phyloP scores from a whole-genome alignment of 2,888 invertebrate genomes.

The Drosophila koepferae region DNA sequence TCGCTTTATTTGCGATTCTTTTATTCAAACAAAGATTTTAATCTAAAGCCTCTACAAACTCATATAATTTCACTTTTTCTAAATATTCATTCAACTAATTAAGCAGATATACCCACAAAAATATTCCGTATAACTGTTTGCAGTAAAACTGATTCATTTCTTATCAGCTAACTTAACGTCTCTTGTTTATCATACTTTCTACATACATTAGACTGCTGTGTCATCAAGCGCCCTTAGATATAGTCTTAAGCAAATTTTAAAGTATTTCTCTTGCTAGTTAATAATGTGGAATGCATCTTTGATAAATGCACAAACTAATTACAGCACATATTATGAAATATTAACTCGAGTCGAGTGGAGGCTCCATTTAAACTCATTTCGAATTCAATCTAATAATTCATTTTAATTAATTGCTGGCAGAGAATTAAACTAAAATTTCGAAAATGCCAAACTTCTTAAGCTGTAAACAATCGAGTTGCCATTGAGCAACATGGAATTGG shows the following conservation, averaged over 20 bases:
- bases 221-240: not conserved
- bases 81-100: not conserved
- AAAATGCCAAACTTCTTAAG: constrained; percentile 51
- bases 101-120: no score
- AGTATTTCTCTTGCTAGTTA: not conserved
- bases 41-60: not conserved
- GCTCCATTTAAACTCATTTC: not conserved
- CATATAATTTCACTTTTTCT: not conserved
- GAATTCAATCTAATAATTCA: constrained; percentile 32
- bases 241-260: not conserved
- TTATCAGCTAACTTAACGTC: not conserved
- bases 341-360: not conserved
- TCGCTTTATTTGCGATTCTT: no score
- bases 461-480: constrained; percentile 57
- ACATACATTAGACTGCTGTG: not conserved
- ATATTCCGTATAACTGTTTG: not conserved
- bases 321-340: not conserved
- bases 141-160: not conserved
- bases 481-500: not conserved
- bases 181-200: not conserved
- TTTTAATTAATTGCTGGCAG: constrained; percentile 20
- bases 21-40: no score
- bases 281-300: not conserved
- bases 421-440: constrained; percentile 21
- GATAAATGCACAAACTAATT: constrained; percentile 2